A percentile compares a stretch with the other conserved stretches of the same genome.
Evolutionary conservation across 2,113 vertebrate genomes (phyloP).

Genomic region (Crotalus horridus): DNA sequence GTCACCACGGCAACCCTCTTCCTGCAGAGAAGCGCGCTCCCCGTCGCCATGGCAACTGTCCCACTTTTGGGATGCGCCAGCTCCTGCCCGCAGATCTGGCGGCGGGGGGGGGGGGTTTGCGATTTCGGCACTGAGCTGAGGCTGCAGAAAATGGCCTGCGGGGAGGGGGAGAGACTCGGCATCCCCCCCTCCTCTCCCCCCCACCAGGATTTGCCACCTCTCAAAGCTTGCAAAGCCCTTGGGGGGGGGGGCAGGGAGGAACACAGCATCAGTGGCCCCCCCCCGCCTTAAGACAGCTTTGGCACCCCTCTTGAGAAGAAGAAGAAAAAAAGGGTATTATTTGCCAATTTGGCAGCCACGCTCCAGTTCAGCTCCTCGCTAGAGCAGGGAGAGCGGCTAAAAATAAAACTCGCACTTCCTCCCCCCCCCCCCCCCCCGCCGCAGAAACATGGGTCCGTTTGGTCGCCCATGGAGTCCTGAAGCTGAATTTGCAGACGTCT

Average conservation of each 20-base stretch:
- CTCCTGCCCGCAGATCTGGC: background rate
- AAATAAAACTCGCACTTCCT: background rate
- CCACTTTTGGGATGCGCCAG: background rate
- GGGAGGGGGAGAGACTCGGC: accelerated
- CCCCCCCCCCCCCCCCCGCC: too few species aligned
- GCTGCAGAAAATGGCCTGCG: background rate
- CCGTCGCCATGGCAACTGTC: background rate
- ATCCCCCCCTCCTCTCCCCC: background rate
- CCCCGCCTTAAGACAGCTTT: background rate
- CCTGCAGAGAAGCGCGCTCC: background rate
- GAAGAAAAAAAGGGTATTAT: background rate
- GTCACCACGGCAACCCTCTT: background rate
- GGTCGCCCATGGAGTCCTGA: background rate
- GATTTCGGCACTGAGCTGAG: background rate
- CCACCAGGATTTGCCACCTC: background rate
- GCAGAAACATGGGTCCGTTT: background rate
- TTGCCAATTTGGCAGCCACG: background rate
- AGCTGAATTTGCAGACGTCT: background rate
- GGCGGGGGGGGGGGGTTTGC: background rate
- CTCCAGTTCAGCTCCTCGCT: background rate
- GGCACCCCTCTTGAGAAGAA: too few species aligned
- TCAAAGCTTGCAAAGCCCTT: background rate
- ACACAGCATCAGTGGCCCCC: background rate
- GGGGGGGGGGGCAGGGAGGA: too few species aligned
- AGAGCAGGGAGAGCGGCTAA: background rate